Percentiles rank a stretch among this genome's conserved stretches.
Conservation (phyloP, 2,888 invertebrate species). For the Drosophila lacicola region DNA sequence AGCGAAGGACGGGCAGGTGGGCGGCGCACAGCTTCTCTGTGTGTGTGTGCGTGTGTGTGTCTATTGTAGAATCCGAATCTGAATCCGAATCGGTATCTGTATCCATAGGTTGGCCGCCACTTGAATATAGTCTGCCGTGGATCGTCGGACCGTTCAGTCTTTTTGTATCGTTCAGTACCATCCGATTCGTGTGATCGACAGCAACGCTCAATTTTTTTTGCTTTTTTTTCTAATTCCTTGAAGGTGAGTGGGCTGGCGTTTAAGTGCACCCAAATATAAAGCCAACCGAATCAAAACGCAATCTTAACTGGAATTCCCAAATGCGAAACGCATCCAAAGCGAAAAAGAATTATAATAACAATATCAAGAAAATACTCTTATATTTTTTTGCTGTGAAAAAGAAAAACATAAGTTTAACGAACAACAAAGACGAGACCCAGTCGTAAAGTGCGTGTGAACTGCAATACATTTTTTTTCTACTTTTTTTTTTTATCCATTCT, state of each 20-base stretch:
- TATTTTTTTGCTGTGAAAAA: not conserved
- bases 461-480: not conserved
- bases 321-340: not conserved
- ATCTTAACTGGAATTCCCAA: not conserved
- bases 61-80: constrained; percentile 49
- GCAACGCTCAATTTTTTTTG: constrained; percentile 83
- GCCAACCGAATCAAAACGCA: constrained; percentile 8
- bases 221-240: constrained; percentile 84
- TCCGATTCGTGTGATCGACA: constrained; percentile 84
- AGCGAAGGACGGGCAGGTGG: constrained; percentile 73
- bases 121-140: constrained; percentile 85
- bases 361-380: not conserved
- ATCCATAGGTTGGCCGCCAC: constrained; percentile 77
- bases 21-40: constrained; percentile 38
- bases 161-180: constrained; percentile 84
- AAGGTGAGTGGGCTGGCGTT: constrained; percentile 84
- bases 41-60: constrained; percentile 20
- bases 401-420: constrained; percentile 9
- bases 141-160: constrained; percentile 86
- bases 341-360: constrained; percentile 1
- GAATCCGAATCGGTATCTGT: constrained; percentile 69
- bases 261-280: constrained; percentile 5
- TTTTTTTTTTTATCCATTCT: constrained; percentile 10
- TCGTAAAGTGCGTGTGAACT: constrained; percentile 40
- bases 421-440: constrained; percentile 9